A percentile compares a stretch with the other conserved stretches of the same genome.
Evolutionary conservation across 2,888 invertebrate species (phyloP).

Genomic region (Amitus sp.): DNA sequence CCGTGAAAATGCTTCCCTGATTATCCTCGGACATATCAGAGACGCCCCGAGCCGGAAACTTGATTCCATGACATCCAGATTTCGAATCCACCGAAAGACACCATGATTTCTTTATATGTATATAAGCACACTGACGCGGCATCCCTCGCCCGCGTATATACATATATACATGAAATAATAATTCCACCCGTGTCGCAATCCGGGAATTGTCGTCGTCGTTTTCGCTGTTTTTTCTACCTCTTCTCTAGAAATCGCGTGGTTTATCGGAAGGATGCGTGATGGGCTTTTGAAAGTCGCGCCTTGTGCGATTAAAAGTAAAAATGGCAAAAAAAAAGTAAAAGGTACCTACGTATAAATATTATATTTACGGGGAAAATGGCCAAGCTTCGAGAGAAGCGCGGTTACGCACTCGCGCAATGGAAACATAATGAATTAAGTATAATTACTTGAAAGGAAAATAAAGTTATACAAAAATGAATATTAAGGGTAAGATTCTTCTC

Average conservation of each 20-base stretch:
- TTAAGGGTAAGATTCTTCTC: constrained; percentile 54
- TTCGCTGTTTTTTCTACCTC: constrained; percentile 61
- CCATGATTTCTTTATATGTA: constrained; percentile 40
- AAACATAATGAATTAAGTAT: constrained; percentile 59
- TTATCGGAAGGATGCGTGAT: constrained; percentile 38
- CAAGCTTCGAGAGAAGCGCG: constrained; percentile 38
- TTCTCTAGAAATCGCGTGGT: constrained; percentile 56
- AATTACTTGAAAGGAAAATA: constrained; percentile 41
- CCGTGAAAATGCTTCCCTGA: constrained; percentile 32
- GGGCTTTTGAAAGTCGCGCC: constrained; percentile 38
- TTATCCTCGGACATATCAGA: constrained; percentile 39
- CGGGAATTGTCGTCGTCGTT: constrained; percentile 55
- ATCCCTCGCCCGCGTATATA: too few species aligned
- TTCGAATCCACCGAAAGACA: constrained; percentile 31
- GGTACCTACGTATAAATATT: constrained; percentile 32
- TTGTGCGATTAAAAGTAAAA: constrained; percentile 33
- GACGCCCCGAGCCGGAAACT: constrained; percentile 23
- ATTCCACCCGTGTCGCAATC: constrained; percentile 45
- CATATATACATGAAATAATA: too few species aligned
- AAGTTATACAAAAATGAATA: constrained; percentile 47
- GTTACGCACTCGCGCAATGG: constrained; percentile 49
- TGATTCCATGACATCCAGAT: constrained; percentile 36
- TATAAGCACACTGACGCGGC: too few species aligned
- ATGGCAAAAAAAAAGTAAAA: constrained; percentile 30
- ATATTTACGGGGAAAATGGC: constrained; percentile 34